Conservation (phyloP, 1,140 invertebrate species). For the Anoplophora glabripennis region DNA sequence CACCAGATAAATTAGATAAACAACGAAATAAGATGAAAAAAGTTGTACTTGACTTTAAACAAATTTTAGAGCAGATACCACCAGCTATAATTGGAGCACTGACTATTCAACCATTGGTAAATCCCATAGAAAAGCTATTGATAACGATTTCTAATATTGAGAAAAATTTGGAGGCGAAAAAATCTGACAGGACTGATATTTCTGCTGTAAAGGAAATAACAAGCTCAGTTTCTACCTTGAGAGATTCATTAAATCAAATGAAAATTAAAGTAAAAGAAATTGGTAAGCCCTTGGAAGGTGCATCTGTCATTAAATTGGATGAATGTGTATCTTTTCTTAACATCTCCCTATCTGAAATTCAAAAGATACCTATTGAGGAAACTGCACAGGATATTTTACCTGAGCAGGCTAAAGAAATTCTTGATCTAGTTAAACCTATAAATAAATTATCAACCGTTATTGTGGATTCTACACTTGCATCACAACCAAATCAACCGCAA, state of each 20-base stretch:
- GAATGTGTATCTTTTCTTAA: neutral
- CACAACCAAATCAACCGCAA: constrained; percentile 5
- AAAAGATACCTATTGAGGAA: neutral
- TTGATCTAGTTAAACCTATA: neutral
- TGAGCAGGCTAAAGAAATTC: constrained; percentile 1
- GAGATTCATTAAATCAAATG: too few relatives aligned
- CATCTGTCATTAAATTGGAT: neutral
- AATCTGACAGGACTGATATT: too few relatives aligned
- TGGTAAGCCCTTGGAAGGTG: too few relatives aligned
- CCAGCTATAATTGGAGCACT: neutral
- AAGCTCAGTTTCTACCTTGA: too few relatives aligned
- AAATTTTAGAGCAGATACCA: neutral
- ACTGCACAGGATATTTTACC: neutral
- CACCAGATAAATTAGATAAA: too few relatives aligned
- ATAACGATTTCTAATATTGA: neutral
- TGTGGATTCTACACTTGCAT: constrained; percentile 1
- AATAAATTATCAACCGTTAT: constrained; percentile 11
- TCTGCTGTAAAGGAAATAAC: too few relatives aligned
- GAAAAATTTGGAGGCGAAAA: neutral
- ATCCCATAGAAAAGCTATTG: neutral
- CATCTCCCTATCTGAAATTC: neutral
- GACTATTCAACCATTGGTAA: neutral
- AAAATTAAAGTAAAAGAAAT: too few relatives aligned
- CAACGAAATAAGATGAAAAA: neutral
- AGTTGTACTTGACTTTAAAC: neutral